Evolutionary conservation across 35 echinoderm and acorn worm species (phyloP).

Genomic region (Anneissia japonica): DNA sequence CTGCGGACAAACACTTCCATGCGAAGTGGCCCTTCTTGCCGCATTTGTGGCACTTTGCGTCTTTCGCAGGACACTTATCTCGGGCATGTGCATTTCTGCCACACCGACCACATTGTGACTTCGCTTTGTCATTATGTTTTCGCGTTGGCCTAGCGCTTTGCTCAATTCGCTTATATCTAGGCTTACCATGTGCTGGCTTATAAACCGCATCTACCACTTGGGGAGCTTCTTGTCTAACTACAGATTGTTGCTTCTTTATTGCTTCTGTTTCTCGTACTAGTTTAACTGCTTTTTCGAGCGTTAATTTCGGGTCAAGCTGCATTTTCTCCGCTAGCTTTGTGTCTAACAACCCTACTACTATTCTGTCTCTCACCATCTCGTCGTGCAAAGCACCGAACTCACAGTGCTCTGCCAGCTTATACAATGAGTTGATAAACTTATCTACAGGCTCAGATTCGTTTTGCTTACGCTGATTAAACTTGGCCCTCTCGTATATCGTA

Average conservation of each 20-base stretch:
- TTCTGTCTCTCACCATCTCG: constrained; percentile 36
- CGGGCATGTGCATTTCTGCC: too few relatives aligned
- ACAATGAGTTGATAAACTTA: background rate
- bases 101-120: too few relatives aligned
- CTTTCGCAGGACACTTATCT: too few relatives aligned
- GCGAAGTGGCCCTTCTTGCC: too few relatives aligned
- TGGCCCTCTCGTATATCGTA: background rate
- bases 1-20: too few relatives aligned
- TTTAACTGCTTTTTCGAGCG: constrained; percentile 22
- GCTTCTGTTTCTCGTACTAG: constrained; percentile 29
- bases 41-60: too few relatives aligned
- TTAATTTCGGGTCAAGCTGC: constrained; percentile 28
- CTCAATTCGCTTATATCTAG: too few relatives aligned
- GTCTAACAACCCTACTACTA: constrained; percentile 33
- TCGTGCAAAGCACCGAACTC: constrained; percentile 19
- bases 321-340: constrained; percentile 34
- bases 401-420: constrained; percentile 28
- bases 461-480: background rate
- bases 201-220: too few relatives aligned
- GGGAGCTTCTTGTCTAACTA: too few relatives aligned
- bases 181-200: too few relatives aligned
- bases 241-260: constrained; percentile 33
- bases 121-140: too few relatives aligned
- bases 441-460: background rate
- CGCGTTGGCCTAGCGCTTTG: too few relatives aligned